Percentiles rank a stretch among this genome's conserved stretches.
Evolutionary conservation across 2,888 invertebrate genomes (phyloP).

Genomic region (Aspidiotus destructor): DNA sequence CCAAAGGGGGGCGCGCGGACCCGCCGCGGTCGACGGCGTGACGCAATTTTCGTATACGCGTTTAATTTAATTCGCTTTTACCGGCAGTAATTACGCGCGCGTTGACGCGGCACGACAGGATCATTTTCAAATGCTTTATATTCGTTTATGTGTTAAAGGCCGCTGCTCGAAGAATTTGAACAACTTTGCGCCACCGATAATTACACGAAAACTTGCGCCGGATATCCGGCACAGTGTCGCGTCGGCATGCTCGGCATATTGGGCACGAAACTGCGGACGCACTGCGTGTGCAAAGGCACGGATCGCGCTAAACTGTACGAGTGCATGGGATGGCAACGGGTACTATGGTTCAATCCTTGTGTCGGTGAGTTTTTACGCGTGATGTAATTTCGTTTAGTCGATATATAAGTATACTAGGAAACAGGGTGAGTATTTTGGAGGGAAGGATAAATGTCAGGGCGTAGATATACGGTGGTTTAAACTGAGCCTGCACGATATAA

Average conservation of each 20-base stretch:
- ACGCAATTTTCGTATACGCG: neutral
- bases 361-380: constrained; percentile 60
- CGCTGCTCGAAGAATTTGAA: constrained; percentile 75
- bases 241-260: constrained; percentile 76
- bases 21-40: too few species aligned
- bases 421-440: too few species aligned
- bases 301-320: constrained; percentile 76
- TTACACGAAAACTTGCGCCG: constrained; percentile 79
- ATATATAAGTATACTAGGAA: too few species aligned
- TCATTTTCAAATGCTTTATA: neutral
- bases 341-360: constrained; percentile 85
- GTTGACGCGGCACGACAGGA: too few species aligned
- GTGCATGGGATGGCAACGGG: constrained; percentile 80
- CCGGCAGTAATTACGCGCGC: too few species aligned
- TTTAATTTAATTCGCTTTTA: constrained; percentile 18
- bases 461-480: too few species aligned
- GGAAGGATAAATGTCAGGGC: too few species aligned
- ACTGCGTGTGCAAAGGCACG: constrained; percentile 78
- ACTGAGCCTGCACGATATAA: too few species aligned
- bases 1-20: too few species aligned
- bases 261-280: constrained; percentile 77
- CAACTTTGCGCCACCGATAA: constrained; percentile 86
- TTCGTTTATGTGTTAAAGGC: constrained; percentile 45
- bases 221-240: constrained; percentile 72
- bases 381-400: too few species aligned